Evolutionary conservation across 2,888 invertebrate species (phyloP).

Genomic region (Chrysolina americana): DNA sequence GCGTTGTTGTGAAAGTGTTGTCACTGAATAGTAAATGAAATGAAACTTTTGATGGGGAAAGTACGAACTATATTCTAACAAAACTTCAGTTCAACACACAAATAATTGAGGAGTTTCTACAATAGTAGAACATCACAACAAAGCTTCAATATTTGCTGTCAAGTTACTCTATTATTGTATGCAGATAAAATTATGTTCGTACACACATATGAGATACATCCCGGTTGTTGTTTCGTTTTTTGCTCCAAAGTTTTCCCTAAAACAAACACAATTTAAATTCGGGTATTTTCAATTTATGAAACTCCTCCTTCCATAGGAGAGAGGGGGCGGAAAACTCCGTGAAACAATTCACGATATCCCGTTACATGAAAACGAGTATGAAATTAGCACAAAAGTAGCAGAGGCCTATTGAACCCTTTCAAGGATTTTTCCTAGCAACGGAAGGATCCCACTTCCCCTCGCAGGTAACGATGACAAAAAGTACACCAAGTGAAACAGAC

Average conservation of each 20-base stretch:
- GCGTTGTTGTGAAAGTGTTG: too few relatives aligned
- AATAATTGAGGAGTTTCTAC: too few relatives aligned
- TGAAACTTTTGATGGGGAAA: too few relatives aligned
- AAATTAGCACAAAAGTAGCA: slow-evolving; percentile 48
- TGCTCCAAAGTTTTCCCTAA: slow-evolving; percentile 4
- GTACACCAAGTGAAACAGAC: slow-evolving; percentile 14
- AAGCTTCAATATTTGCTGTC: neutral
- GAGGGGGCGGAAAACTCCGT: slow-evolving; percentile 39
- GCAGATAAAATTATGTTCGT: neutral
- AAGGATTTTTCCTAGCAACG: slow-evolving; percentile 53
- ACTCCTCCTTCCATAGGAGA: slow-evolving; percentile 15
- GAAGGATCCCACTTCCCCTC: slow-evolving; percentile 31
- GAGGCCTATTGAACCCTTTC: slow-evolving; percentile 47
- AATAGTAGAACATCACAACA: neutral
- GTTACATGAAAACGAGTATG: slow-evolving; percentile 46
- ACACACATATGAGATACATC: slow-evolving; percentile 10
- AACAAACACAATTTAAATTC: slow-evolving; percentile 22
- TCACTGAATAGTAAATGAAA: too few relatives aligned
- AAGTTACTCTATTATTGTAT: slow-evolving; percentile 7
- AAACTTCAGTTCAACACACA: too few relatives aligned
- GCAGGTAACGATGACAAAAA: slow-evolving; percentile 27
- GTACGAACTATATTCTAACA: too few relatives aligned
- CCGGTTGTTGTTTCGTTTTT: slow-evolving; percentile 16
- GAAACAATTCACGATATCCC: slow-evolving; percentile 46
- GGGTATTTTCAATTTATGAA: slow-evolving; percentile 29